phyloP scores from a whole-genome alignment of 2,797 vertebrate genomes.

The Heteromormyrus szaboi region DNA sequence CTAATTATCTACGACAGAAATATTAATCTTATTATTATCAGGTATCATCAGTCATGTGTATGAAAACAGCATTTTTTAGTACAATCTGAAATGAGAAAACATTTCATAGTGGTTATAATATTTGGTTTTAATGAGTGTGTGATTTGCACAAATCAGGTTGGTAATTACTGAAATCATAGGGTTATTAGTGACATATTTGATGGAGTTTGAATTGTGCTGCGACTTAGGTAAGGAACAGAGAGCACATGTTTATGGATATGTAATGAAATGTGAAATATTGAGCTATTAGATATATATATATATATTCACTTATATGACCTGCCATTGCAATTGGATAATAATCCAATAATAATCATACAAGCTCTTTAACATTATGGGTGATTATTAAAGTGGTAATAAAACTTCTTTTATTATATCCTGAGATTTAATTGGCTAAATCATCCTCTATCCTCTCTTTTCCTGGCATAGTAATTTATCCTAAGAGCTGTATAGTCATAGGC shows the following conservation, averaged over 20 bases:
- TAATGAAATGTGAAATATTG: background rate
- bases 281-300: background rate
- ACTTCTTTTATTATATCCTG: background rate
- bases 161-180: background rate
- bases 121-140: background rate
- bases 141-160: background rate
- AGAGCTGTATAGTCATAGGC: background rate
- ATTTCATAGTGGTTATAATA: background rate
- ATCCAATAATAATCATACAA: background rate
- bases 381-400: background rate
- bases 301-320: constrained; percentile 6
- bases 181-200: background rate
- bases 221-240: background rate
- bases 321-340: background rate
- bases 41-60: background rate
- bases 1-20: background rate
- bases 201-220: background rate
- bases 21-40: background rate
- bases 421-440: background rate
- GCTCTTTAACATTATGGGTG: background rate
- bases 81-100: background rate
- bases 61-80: background rate
- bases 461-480: background rate
- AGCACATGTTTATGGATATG: background rate
- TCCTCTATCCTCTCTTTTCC: background rate